Base-by-base conservation (phyloP, 2,797 vertebrate genomes). In the Enteromius paludinosus region DNA sequence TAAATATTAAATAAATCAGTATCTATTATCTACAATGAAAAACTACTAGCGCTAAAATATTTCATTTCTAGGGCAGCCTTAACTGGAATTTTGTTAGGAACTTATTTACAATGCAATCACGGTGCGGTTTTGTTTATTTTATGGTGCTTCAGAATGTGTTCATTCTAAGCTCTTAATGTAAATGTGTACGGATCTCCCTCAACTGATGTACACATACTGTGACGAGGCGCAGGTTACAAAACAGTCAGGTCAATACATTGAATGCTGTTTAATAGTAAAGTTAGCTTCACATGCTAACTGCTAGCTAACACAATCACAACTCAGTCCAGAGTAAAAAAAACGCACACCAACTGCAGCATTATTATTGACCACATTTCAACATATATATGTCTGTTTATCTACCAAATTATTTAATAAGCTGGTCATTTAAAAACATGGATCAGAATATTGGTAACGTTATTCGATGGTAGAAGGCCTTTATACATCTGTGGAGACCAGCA, bases 271-370 rank as follows among this genome's bases (percentile, higher is more conserved):
- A 73, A 52, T 47, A 56, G 71, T 47, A 47, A 20, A 74, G 59
- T 23, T 82, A 82, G 72, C 73, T 35, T 76, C 9, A 47, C 64
- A 20, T 76, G 81, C 81, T 83, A 83, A 77, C 28, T n/a, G 81
- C 49, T 66, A 75, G 47, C 33, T 64, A 65, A 65, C n/a, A 49
- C 7, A 47, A 81, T 62, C 45, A 81, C 59, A 52, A 35, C 43
- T 1, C 28, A 54, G 56, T 17, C 17, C 17, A 65, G 23, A 41
- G 23, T 38, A 62, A 33, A 33, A 52, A 8, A 20, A 14, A 43
- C 41, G 68, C 72, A 68, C 49, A 56, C 62, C 18, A 35, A 25
- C 52, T 28, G 1, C 35, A 70, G 11, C 25, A 33, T 33, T 45
- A 61, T 18, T 62, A 64, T 15, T 4, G 3, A 52, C 25, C 33